A percentile compares a stretch with the other conserved stretches of the same genome.
phyloP scores from a whole-genome alignment of 2,888 invertebrate genomes.

The Scaptomyza reducta region DNA sequence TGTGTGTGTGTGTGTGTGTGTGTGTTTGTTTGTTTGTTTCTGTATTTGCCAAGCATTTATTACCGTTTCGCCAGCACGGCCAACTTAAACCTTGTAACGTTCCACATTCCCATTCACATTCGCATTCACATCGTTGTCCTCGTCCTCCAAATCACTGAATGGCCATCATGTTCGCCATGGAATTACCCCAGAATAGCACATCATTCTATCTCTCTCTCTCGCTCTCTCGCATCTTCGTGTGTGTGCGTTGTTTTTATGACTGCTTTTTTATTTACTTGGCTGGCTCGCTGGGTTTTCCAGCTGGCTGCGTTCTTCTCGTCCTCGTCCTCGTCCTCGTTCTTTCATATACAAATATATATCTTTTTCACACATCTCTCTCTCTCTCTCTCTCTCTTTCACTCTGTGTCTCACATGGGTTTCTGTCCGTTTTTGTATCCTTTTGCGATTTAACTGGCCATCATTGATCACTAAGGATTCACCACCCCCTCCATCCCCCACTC shows the following conservation, averaged over 20 bases:
- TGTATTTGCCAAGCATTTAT: conserved; percentile 71
- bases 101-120: conserved; percentile 3
- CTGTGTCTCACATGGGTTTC: conserved; percentile 13
- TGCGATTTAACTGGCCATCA: conserved; percentile 56
- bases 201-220: conserved; percentile 7
- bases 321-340: conserved; percentile 19
- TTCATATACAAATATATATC: conserved; percentile 23
- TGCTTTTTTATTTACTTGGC: conserved; percentile 77
- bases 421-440: conserved; percentile 26
- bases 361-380: conserved; percentile 67
- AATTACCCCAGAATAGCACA: conserved; percentile 59
- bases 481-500: background rate
- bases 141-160: conserved; percentile 30
- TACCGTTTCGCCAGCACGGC: conserved; percentile 41
- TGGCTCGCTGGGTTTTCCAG: conserved; percentile 74
- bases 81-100: conserved; percentile 23
- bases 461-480: background rate
- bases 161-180: conserved; percentile 62
- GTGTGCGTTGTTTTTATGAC: conserved; percentile 69
- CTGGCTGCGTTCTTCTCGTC: conserved; percentile 62
- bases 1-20: conserved; percentile 10
- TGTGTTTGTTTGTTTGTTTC: conserved; percentile 34
- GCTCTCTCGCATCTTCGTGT: conserved; percentile 14
- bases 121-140: conserved; percentile 11
- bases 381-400: conserved; percentile 24